phyloP scores from a whole-genome alignment of 2,888 invertebrate species.

The Neocrepidodera transversa region DNA sequence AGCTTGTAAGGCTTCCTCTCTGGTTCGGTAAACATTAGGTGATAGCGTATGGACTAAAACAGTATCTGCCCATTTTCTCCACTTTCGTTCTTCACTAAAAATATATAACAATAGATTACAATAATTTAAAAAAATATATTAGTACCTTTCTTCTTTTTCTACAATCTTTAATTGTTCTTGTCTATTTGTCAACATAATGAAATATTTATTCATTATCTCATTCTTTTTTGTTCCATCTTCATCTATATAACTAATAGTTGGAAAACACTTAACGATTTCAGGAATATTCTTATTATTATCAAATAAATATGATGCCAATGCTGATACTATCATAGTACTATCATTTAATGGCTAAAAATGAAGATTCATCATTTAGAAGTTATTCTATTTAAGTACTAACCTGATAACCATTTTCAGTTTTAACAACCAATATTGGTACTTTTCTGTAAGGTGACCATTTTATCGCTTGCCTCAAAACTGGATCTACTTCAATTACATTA shows the following conservation, averaged over 20 bases:
- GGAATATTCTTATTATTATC: constrained; percentile 67
- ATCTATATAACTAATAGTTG: constrained; percentile 71
- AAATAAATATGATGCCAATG: constrained; percentile 78
- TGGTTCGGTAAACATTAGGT: constrained; percentile 94
- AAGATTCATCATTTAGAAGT: neutral
- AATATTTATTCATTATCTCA: constrained; percentile 89
- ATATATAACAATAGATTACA: too few relatives aligned
- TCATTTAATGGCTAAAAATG: constrained; percentile 83
- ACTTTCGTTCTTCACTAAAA: constrained; percentile 88
- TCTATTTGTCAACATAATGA: constrained; percentile 78
- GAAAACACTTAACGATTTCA: constrained; percentile 80
- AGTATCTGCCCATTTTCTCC: constrained; percentile 95
- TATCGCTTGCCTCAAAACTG: constrained; percentile 88
- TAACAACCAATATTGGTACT: constrained; percentile 88
- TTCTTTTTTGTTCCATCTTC: constrained; percentile 71
- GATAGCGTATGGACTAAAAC: constrained; percentile 91
- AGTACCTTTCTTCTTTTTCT: constrained; percentile 67
- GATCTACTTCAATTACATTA: constrained; percentile 96
- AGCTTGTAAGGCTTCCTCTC: constrained; percentile 84
- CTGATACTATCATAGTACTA: constrained; percentile 92
- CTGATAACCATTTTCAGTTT: constrained; percentile 76
- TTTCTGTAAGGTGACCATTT: constrained; percentile 95
- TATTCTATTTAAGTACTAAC: constrained; percentile 54
- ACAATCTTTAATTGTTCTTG: constrained; percentile 56
- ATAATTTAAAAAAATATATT: constrained; percentile 3